Evolutionary conservation across 1,140 invertebrate genomes (phyloP).

Genomic region (Drosophila truncata): DNA sequence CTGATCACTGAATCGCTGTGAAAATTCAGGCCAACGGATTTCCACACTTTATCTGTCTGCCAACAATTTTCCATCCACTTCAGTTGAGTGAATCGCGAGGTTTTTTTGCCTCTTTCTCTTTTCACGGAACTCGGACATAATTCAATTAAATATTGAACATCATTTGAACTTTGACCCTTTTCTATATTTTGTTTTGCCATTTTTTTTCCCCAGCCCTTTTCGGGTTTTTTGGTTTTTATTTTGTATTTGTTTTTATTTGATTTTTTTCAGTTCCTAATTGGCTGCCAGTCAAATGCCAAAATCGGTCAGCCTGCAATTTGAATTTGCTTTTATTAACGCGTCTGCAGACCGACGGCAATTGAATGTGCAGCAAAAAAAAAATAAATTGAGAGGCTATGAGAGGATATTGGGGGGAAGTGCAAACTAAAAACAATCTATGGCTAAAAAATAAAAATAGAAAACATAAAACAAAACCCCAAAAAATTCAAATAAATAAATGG

Average conservation of each 20-base stretch:
- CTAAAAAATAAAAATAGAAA: background rate
- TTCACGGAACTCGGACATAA: conserved; percentile 26
- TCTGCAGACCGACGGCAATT: conserved; percentile 36
- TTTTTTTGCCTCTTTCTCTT: conserved; percentile 5
- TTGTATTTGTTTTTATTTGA: conserved; percentile 13
- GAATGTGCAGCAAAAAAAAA: conserved; percentile 37
- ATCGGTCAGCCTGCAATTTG: conserved; percentile 53
- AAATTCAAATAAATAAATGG: conserved; percentile 39
- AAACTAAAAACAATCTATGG: conserved; percentile 1
- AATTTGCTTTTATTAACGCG: conserved; percentile 54
- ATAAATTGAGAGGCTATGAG: background rate
- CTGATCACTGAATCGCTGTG: conserved; percentile 1
- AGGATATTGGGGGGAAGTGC: background rate
- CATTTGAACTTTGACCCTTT: conserved; percentile 41
- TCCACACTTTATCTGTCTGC: conserved; percentile 34
- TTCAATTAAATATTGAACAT: conserved; percentile 58
- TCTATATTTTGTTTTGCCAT: conserved; percentile 3
- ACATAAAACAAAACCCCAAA: background rate
- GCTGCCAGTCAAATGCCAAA: conserved; percentile 65
- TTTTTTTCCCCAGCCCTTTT: conserved; percentile 13
- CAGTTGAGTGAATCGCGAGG: conserved; percentile 14
- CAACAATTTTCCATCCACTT: conserved; percentile 15
- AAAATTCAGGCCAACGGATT: conserved; percentile 16
- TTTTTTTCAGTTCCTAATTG: conserved; percentile 50
- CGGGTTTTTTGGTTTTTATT: background rate